Percentiles rank a stretch among this genome's conserved stretches.
Conservation (phyloP, 2,113 vertebrate genomes). For the Anguilla rostrata region DNA sequence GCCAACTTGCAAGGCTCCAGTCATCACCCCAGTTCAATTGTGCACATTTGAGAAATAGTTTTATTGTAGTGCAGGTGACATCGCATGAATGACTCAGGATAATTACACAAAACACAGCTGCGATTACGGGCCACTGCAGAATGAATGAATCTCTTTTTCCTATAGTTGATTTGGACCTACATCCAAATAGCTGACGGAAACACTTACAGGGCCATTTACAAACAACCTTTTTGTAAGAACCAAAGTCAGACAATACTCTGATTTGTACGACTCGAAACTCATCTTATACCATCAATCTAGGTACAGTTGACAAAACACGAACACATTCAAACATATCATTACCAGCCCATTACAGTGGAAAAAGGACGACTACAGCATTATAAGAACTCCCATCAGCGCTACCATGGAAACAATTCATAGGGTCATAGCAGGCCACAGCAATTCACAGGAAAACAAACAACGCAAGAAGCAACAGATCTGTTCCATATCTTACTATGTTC, state of each 20-base stretch:
- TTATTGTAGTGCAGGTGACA: conserved; percentile 15
- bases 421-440: background rate
- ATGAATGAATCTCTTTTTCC: background rate
- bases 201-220: background rate
- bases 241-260: background rate
- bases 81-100: background rate
- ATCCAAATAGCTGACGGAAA: conserved; percentile 4
- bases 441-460: background rate
- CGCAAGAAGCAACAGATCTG: background rate
- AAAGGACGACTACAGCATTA: background rate
- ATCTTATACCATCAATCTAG: conserved; percentile 6
- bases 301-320: conserved; percentile 7
- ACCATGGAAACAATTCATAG: background rate
- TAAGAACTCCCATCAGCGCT: background rate
- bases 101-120: conserved; percentile 20
- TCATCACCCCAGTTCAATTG: background rate
- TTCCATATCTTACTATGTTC: background rate
- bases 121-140: background rate
- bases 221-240: conserved; percentile 9
- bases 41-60: conserved; percentile 5
- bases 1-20: background rate
- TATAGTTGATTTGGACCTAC: conserved; percentile 2
- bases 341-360: conserved; percentile 1
- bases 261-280: background rate
- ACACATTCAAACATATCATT: conserved; percentile 15